Conservation (phyloP, 92 coral and sea anemone species). For the Epizoanthus fatuus region DNA sequence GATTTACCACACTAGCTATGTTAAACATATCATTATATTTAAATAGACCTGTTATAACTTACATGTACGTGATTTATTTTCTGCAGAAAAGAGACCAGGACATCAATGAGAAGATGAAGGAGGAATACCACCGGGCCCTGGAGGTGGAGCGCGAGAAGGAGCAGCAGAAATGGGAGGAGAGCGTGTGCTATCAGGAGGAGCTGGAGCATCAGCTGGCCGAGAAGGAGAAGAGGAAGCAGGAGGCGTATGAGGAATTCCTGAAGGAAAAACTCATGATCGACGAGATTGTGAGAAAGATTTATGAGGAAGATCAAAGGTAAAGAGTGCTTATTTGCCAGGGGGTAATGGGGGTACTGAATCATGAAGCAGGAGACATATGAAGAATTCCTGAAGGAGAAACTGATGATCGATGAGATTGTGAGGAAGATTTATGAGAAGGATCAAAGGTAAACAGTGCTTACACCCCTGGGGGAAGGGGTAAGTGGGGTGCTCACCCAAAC, state of each 20-base stretch:
- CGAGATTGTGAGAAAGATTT: slow-evolving; percentile 97
- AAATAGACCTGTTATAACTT: too few species aligned
- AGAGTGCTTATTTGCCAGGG: not conserved
- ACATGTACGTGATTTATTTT: too few species aligned
- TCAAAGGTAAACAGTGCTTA: slow-evolving; percentile 71
- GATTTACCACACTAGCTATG: too few species aligned
- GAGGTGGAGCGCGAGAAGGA: slow-evolving; percentile 90
- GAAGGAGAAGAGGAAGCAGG: slow-evolving; percentile 92
- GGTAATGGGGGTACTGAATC: not conserved
- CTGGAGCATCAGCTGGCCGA: slow-evolving; percentile 90
- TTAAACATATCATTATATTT: too few species aligned
- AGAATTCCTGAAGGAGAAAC: slow-evolving; percentile 97
- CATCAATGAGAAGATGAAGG: slow-evolving; percentile 87
- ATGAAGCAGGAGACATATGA: slow-evolving; percentile 97
- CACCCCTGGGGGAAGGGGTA: too few species aligned
- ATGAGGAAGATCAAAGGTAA: slow-evolving; percentile 97
- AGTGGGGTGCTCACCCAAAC: too few species aligned
- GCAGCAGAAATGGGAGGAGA: slow-evolving; percentile 93
- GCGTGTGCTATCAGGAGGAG: slow-evolving; percentile 94
- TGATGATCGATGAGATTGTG: slow-evolving; percentile 99
- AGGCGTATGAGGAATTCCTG: slow-evolving; percentile 96
- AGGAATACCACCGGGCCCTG: slow-evolving; percentile 83
- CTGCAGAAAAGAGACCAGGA: slow-evolving; percentile 77
- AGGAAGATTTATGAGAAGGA: slow-evolving; percentile 98
- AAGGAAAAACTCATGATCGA: slow-evolving; percentile 99